Percentiles rank a stretch among this genome's conserved stretches.
phyloP scores from a whole-genome alignment of 92 coral and sea anemone species.

The Actinostola sp. region DNA sequence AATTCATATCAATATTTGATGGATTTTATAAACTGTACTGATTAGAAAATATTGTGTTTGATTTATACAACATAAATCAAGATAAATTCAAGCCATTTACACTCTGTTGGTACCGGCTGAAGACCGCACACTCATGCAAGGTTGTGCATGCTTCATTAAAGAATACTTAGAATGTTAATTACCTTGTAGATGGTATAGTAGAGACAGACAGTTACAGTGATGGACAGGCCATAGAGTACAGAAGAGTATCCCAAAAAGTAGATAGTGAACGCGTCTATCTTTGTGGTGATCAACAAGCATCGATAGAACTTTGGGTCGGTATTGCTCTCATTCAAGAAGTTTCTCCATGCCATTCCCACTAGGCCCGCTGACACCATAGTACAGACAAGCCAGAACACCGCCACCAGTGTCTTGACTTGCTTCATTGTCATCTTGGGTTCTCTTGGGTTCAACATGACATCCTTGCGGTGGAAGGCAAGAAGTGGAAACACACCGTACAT shows the following conservation, averaged over 20 bases:
- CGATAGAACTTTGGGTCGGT: constrained; percentile 84
- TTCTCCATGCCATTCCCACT: constrained; percentile 72
- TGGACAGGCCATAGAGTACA: constrained; percentile 75
- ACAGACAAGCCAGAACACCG: constrained; percentile 72
- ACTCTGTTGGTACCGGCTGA: too few species aligned
- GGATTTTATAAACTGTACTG: too few species aligned
- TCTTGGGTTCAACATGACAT: constrained; percentile 74
- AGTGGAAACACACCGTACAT: constrained; percentile 86
- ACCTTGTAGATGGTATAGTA: constrained; percentile 59
- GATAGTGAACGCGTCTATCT: constrained; percentile 69
- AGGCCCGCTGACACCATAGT: constrained; percentile 55
- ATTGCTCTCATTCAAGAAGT: constrained; percentile 54
- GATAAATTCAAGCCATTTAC: too few species aligned
- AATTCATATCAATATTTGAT: too few species aligned
- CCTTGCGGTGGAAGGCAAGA: constrained; percentile 83
- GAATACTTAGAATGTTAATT: not conserved
- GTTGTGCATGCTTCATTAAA: too few species aligned
- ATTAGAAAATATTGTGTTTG: too few species aligned
- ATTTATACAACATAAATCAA: too few species aligned
- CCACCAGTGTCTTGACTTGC: constrained; percentile 65
- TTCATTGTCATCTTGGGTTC: constrained; percentile 65
- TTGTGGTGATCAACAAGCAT: constrained; percentile 76
- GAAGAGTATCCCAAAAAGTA: constrained; percentile 79
- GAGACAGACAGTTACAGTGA: constrained; percentile 53
- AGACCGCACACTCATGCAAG: too few species aligned